Evolutionary conservation across 2,888 invertebrate species (phyloP).

Genomic region (Netelia virgata): DNA sequence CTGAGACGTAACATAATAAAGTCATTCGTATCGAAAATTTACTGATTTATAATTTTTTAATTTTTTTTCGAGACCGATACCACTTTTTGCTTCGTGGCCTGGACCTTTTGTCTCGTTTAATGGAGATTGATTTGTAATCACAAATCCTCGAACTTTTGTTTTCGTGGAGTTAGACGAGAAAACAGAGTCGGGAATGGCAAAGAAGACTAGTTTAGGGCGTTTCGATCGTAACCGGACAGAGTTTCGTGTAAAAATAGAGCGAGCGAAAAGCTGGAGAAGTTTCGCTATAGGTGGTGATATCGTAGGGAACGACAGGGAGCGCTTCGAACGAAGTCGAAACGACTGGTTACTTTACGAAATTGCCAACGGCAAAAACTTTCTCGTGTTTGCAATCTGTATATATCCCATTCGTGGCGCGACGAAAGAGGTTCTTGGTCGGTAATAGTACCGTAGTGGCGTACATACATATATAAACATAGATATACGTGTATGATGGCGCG

Average conservation of each 20-base stretch:
- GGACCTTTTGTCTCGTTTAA: slow-evolving; percentile 20
- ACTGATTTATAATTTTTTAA: no score
- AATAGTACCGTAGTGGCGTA: not conserved
- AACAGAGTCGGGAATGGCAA: not conserved
- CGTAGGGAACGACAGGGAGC: slow-evolving; percentile 16
- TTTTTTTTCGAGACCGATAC: no score
- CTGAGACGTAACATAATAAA: no score
- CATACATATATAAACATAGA: not conserved
- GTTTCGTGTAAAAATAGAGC: slow-evolving; percentile 29
- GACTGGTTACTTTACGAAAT: slow-evolving; percentile 78
- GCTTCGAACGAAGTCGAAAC: slow-evolving; percentile 45
- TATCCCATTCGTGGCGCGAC: slow-evolving; percentile 3
- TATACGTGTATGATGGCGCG: slow-evolving; percentile 13
- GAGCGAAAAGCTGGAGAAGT: slow-evolving; percentile 17
- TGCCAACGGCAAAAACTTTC: slow-evolving; percentile 76
- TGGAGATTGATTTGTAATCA: slow-evolving; percentile 23
- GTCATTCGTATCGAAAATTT: no score
- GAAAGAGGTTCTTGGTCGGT: slow-evolving; percentile 5
- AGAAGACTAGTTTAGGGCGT: slow-evolving; percentile 31
- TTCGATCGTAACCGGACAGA: slow-evolving; percentile 48
- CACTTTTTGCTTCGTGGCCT: not conserved
- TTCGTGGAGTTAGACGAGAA: not conserved
- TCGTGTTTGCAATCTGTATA: slow-evolving; percentile 52
- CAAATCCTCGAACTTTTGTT: slow-evolving; percentile 1
- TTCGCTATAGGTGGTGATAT: slow-evolving; percentile 3